Base-by-base conservation (phyloP, 2,888 invertebrate species). In the Conistra vaccinii region DNA sequence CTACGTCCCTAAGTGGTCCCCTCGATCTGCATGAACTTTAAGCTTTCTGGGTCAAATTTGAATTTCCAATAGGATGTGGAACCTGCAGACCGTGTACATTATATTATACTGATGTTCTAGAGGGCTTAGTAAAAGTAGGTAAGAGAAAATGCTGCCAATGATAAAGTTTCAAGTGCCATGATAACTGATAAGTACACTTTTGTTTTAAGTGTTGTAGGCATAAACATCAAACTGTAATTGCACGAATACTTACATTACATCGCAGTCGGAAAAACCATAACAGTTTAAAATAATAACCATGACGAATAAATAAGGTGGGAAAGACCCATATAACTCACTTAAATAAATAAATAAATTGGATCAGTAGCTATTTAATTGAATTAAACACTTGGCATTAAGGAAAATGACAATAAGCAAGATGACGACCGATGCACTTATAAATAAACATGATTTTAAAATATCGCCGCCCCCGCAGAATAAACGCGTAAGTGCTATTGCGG, bases 31-130 rank as follows among this genome's bases (percentile, higher is more conserved):
- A 65, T 53, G 48, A 80, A 71, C 70, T 84, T 80, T 66, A 20
- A 69, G 66, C 57, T 65, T 69, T 66, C 48, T 48, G 53, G 71
- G 69, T 84, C 65, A 69, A 81, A 76, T 81, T 81, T 76, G 42
- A 78, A 75, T 81, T 81, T 66, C 42, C 29, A 78, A 75, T 81
- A 32, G 42, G 35, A 42, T 61, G 53, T 66, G 32, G 48, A 7
- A 39, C 48, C 26, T 39, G n/a, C n/a, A 78, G 29, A 48, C 39
- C 39, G 12, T 57, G 57, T 42, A 26, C 51, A 66, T 45, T 35
- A 29, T 76, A 29, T n/a, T 39, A 60, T 39, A n/a, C 29, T 23
- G 10, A 23, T 42, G 17, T 76, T 42, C 17, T 77, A 14, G 9
- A 78, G n/a, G 9, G 7, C 5, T 12, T n/a, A 23, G 39, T 29